Conservation (phyloP, 2,888 invertebrate genomes). For the Molorchus minor region DNA sequence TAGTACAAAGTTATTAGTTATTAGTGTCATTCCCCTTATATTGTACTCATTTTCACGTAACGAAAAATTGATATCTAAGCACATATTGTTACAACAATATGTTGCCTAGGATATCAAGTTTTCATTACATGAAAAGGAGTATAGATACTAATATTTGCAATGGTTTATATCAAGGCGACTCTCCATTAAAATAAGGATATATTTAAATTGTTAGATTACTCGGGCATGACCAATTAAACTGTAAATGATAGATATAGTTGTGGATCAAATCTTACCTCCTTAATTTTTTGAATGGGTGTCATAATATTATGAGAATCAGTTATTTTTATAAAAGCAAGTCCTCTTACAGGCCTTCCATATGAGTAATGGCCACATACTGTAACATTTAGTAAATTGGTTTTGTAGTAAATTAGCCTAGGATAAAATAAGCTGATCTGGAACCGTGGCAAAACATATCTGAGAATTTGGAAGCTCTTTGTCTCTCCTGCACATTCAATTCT, state of each 20-base stretch:
- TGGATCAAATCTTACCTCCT: slow-evolving; percentile 46
- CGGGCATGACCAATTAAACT: no score
- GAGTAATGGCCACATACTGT: slow-evolving; percentile 69
- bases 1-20: no score
- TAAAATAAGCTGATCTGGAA: slow-evolving; percentile 67
- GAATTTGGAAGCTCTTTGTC: slow-evolving; percentile 64
- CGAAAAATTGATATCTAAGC: no score
- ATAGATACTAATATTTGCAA: not conserved
- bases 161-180: no score
- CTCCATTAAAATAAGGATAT: no score
- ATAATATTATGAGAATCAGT: slow-evolving; percentile 47
- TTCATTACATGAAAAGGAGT: not conserved
- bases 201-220: no score
- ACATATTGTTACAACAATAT: no score
- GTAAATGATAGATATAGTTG: no score
- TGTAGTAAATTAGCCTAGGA: slow-evolving; percentile 65
- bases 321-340: slow-evolving; percentile 63
- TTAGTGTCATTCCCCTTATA: no score
- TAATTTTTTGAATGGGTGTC: slow-evolving; percentile 46
- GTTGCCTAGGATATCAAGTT: not conserved
- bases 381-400: slow-evolving; percentile 62
- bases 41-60: no score
- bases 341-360: slow-evolving; percentile 70
- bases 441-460: slow-evolving; percentile 68
- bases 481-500: slow-evolving; percentile 62